A percentile compares a stretch with the other conserved stretches of the same genome.
Evolutionary conservation across 2,888 invertebrate species (phyloP).

Genomic region (Ptychoptera albimana): DNA sequence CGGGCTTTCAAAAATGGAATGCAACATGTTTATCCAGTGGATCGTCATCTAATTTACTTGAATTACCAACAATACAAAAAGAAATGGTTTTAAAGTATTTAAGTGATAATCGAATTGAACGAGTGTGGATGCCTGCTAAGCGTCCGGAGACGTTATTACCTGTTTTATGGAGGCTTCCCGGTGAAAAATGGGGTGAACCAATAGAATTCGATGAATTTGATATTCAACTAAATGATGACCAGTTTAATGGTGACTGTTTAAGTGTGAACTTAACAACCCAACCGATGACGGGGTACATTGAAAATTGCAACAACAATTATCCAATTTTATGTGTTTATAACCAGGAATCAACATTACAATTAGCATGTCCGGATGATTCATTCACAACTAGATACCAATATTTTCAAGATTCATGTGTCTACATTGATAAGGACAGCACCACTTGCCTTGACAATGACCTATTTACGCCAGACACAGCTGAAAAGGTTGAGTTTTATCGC

Average conservation of each 20-base stretch:
- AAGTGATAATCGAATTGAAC: slow-evolving; percentile 7
- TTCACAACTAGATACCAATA: slow-evolving; percentile 2
- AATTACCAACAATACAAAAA: slow-evolving; percentile 12
- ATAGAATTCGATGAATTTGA: slow-evolving; percentile 13
- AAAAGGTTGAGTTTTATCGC: too few relatives aligned
- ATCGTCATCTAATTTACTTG: slow-evolving; percentile 14
- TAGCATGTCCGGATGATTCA: slow-evolving; percentile 4
- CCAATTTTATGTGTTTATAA: slow-evolving; percentile 18
- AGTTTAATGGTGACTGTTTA: slow-evolving; percentile 17
- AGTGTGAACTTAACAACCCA: background rate
- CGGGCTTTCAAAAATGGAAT: slow-evolving; percentile 16
- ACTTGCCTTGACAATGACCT: background rate
- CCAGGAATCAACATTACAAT: background rate
- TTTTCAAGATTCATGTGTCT: background rate
- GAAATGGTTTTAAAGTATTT: slow-evolving; percentile 21
- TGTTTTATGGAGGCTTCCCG: slow-evolving; percentile 33
- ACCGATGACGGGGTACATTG: slow-evolving; percentile 10
- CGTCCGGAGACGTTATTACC: slow-evolving; percentile 31
- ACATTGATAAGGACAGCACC: background rate
- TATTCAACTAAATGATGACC: slow-evolving; percentile 7
- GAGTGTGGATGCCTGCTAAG: slow-evolving; percentile 36
- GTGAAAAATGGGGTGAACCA: slow-evolving; percentile 22
- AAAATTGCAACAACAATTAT: slow-evolving; percentile 14
- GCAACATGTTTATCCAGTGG: slow-evolving; percentile 15
- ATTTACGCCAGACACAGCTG: too few relatives aligned